Percentiles rank a stretch among this genome's conserved stretches.
Conservation (phyloP, 2,113 vertebrate genomes). For the Zingel zingel region DNA sequence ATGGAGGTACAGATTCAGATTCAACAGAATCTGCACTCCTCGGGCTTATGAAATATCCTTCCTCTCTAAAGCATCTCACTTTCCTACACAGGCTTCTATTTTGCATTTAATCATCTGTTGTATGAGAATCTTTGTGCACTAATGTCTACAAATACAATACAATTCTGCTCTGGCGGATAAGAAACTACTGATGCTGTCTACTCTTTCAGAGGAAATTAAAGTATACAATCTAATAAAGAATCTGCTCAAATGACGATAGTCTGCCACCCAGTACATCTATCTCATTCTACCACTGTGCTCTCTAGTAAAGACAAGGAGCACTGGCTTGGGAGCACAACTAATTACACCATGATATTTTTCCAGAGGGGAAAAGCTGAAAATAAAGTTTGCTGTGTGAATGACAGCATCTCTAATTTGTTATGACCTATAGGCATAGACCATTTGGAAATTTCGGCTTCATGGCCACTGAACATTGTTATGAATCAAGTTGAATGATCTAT, state of each 20-base stretch:
- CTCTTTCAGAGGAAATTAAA: conserved; percentile 73
- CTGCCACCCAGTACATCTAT: conserved; percentile 47
- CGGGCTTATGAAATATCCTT: conserved; percentile 37
- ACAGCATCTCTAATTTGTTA: conserved; percentile 67
- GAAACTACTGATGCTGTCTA: conserved; percentile 25
- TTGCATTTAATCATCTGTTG: conserved; percentile 50
- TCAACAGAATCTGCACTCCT: conserved; percentile 8
- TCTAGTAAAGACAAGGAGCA: conserved; percentile 53
- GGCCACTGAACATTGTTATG: conserved; percentile 44
- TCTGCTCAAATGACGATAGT: conserved; percentile 60
- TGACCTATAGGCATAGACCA: conserved; percentile 65
- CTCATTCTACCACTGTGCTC: conserved; percentile 33
- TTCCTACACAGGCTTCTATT: conserved; percentile 5
- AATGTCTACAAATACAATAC: conserved; percentile 44
- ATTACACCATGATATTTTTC: conserved; percentile 64
- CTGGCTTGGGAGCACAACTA: conserved; percentile 67
- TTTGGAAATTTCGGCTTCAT: conserved; percentile 50
- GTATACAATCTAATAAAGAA: conserved; percentile 66
- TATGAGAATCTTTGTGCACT: conserved; percentile 29
- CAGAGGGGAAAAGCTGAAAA: conserved; percentile 61
- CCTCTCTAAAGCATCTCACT: conserved; percentile 13
- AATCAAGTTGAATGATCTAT: conserved; percentile 52
- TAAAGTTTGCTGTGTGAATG: conserved; percentile 63
- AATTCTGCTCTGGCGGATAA: conserved; percentile 16
- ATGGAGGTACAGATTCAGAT: not conserved